These are phyloP conservation scores for Drosophila nebulosa DNA, from an alignment of 1,140 invertebrate species.

Conservation along the genomic window DNA sequence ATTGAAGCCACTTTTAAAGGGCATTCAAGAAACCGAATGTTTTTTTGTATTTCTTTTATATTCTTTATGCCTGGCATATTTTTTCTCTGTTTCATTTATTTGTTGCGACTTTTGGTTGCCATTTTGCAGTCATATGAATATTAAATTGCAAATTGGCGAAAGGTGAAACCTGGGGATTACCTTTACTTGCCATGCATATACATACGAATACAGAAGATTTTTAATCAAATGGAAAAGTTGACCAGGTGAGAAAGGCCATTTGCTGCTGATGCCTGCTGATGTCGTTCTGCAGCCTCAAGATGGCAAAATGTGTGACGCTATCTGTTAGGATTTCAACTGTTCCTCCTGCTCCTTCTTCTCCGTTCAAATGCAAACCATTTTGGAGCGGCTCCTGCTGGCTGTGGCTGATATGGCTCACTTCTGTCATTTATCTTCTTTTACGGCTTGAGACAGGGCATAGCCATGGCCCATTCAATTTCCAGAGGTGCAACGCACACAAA, in stretches of 20 bases:
- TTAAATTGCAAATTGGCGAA: constrained; percentile 39
- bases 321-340: neutral
- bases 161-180: constrained; percentile 13
- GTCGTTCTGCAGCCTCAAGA: constrained; percentile 67
- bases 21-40: neutral
- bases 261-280: constrained; percentile 29
- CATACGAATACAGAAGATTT: constrained; percentile 42
- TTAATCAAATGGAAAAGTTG: constrained; percentile 71
- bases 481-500: constrained; percentile 60
- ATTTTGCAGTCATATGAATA: constrained; percentile 59
- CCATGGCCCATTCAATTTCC: constrained; percentile 60
- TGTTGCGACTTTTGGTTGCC: constrained; percentile 47
- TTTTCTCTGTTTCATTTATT: constrained; percentile 31
- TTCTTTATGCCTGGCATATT: constrained; percentile 9
- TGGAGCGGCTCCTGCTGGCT: constrained; percentile 40
- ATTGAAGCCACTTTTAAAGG: neutral
- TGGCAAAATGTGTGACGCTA: constrained; percentile 48
- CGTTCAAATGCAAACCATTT: constrained; percentile 58
- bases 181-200: constrained; percentile 37
- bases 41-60: constrained; percentile 12
- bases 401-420: constrained; percentile 70
- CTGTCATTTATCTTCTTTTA: constrained; percentile 77
- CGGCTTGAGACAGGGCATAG: constrained; percentile 54
- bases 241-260: constrained; percentile 25
- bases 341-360: neutral